Evolutionary conservation across 1,140 invertebrate genomes (phyloP).

Genomic region (Zaprionus gabonicus): DNA sequence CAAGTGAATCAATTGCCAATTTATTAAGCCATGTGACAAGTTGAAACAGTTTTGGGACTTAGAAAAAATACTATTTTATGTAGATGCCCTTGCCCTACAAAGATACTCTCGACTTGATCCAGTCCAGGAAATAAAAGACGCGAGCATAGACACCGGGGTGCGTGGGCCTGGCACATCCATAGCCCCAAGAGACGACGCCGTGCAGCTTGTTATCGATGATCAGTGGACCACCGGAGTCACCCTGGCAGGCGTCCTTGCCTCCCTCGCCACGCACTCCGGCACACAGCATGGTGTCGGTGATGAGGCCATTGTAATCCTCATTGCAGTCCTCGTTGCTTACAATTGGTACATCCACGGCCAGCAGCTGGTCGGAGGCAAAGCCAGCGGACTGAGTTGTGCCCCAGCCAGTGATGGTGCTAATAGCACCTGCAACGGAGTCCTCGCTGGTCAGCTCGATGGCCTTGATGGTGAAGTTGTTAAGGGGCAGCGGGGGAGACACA

Average conservation of each 20-base stretch:
- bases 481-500: conserved; percentile 55
- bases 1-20: conserved; percentile 9
- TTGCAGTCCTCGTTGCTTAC: conserved; percentile 63
- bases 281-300: conserved; percentile 86
- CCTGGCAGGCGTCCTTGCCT: conserved; percentile 86
- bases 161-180: conserved; percentile 86
- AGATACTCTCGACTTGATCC: conserved; percentile 61
- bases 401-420: conserved; percentile 84
- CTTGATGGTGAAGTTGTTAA: conserved; percentile 76
- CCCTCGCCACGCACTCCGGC: conserved; percentile 84
- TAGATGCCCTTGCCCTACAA: not conserved
- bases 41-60: not conserved
- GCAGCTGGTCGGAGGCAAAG: conserved; percentile 44
- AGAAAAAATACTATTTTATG: not conserved
- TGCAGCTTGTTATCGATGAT: conserved; percentile 80
- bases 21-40: conserved; percentile 42
- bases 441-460: conserved; percentile 39
- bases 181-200: conserved; percentile 89
- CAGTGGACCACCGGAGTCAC: conserved; percentile 84
- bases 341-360: conserved; percentile 70
- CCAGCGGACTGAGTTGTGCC: conserved; percentile 64
- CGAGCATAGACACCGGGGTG: conserved; percentile 89
- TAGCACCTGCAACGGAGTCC: conserved; percentile 35
- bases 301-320: conserved; percentile 57
- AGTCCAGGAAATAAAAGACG: conserved; percentile 85